Evolutionary conservation across 2,888 invertebrate species (phyloP).

Genomic region (Steinernema scapterisci): DNA sequence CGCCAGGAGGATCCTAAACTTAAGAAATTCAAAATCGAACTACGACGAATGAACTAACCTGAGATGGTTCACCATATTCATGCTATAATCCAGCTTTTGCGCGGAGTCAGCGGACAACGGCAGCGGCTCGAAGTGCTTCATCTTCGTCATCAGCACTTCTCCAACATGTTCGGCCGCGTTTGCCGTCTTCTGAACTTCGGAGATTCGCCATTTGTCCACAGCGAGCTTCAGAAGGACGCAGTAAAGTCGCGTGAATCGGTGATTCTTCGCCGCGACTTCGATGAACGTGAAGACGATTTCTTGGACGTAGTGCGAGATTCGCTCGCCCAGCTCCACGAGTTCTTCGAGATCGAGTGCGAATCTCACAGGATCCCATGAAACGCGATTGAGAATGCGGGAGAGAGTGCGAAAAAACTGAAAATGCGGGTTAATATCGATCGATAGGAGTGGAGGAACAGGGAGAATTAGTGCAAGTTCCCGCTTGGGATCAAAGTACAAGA

Average conservation of each 20-base stretch:
- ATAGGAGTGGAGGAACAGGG: no score
- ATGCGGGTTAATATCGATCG: neutral
- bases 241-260: neutral
- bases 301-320: neutral
- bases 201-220: neutral
- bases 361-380: neutral
- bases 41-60: no score
- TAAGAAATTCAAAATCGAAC: no score
- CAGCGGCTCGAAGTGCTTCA: no score
- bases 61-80: neutral
- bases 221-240: constrained; percentile 1
- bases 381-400: neutral
- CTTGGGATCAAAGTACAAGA: no score
- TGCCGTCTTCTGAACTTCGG: neutral
- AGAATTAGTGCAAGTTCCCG: no score
- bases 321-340: constrained; percentile 18
- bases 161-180: neutral
- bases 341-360: neutral
- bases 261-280: neutral
- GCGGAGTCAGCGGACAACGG: neutral
- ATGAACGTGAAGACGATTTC: neutral
- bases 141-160: neutral
- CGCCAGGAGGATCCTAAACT: no score
- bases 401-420: neutral
- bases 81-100: neutral